Evolutionary conservation across 2,113 vertebrate genomes (phyloP).

Genomic region (Mirounga angustirostris): DNA sequence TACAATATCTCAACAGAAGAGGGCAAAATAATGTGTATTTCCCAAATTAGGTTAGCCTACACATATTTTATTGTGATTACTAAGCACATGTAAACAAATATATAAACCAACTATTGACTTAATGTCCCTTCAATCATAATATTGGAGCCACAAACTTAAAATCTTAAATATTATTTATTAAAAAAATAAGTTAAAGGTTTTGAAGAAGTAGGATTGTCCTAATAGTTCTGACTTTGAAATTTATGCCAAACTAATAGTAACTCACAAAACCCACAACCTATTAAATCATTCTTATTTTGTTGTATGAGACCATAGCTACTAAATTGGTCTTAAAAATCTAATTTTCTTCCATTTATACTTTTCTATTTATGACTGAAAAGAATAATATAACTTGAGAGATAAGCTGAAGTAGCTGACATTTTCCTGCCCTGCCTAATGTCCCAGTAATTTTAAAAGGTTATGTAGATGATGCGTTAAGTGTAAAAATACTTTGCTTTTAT

Average conservation of each 20-base stretch:
- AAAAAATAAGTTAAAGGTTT: background rate
- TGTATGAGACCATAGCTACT: background rate
- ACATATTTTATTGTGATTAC: background rate
- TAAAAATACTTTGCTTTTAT: slow-evolving; percentile 51
- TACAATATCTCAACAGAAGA: background rate
- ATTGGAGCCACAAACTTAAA: background rate
- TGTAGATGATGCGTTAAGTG: background rate
- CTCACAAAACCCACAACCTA: background rate
- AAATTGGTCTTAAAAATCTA: background rate
- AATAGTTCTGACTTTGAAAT: background rate
- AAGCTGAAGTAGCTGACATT: background rate
- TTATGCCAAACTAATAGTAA: background rate
- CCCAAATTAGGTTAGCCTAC: background rate
- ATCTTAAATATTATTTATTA: background rate
- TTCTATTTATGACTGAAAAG: background rate
- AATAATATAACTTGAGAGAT: background rate
- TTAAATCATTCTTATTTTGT: background rate
- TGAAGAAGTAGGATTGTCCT: background rate
- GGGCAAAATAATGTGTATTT: background rate
- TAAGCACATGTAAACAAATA: background rate
- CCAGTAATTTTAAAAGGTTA: slow-evolving; percentile 21
- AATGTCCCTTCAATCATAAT: background rate
- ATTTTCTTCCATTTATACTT: background rate
- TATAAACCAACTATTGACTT: background rate
- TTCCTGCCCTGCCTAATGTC: background rate